Evolutionary conservation across 2,888 invertebrate species (phyloP).

Genomic region (Mesorhabditis belari): DNA sequence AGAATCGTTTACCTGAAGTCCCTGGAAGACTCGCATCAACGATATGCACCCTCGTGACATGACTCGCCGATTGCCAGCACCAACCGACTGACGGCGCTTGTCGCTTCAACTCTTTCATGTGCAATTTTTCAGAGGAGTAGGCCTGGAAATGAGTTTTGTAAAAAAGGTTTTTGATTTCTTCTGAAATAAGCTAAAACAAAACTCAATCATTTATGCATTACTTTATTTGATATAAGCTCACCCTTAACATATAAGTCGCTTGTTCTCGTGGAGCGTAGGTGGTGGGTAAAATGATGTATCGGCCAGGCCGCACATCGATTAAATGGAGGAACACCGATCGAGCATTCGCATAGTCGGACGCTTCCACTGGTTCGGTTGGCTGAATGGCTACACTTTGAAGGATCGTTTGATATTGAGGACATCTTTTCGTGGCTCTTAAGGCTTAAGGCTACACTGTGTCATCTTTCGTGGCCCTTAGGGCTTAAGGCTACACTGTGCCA

Average conservation of each 20-base stretch:
- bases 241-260: constrained; percentile 60
- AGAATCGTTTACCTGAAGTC: neutral
- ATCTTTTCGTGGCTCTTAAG: neutral
- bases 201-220: no score
- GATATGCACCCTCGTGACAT: neutral
- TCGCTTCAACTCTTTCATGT: neutral
- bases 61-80: neutral
- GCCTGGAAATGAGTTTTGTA: neutral
- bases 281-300: constrained; percentile 59
- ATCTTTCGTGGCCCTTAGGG: no score
- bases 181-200: neutral
- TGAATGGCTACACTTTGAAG: constrained; percentile 5
- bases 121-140: neutral
- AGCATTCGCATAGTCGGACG: constrained; percentile 56
- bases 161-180: neutral
- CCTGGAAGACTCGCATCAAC: neutral
- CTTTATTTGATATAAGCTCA: constrained; percentile 45
- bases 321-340: constrained; percentile 56
- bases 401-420: neutral
- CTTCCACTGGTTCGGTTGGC: constrained; percentile 51
- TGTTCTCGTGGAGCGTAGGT: constrained; percentile 61
- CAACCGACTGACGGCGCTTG: neutral
- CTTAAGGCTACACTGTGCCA: no score
- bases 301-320: constrained; percentile 51
- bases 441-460: no score